A percentile compares a stretch with the other conserved stretches of the same genome.
phyloP scores from a whole-genome alignment of 92 coral and sea anemone genomes.

The Bergia puertoricense region DNA sequence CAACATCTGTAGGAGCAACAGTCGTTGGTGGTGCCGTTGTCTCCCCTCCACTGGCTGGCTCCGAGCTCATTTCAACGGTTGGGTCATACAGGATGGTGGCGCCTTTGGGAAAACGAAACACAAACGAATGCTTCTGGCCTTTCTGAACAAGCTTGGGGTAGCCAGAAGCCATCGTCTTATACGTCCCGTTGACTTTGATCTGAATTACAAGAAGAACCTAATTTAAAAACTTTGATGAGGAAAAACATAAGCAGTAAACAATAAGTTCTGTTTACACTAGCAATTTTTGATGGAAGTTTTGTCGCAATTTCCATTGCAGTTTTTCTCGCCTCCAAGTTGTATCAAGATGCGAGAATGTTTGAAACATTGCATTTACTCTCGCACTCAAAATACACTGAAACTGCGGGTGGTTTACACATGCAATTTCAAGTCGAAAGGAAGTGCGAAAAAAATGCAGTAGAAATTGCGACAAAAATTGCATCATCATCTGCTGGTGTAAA shows the following conservation, averaged over 20 bases:
- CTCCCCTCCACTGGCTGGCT: neutral
- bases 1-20: neutral
- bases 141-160: slow-evolving; percentile 2
- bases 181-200: slow-evolving; percentile 4
- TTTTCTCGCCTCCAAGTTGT: too few species aligned
- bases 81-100: slow-evolving; percentile 6
- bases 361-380: too few species aligned
- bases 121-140: neutral
- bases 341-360: too few species aligned
- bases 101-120: slow-evolving; percentile 18
- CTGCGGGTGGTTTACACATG: too few species aligned
- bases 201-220: neutral
- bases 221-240: neutral
- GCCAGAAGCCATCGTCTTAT: neutral
- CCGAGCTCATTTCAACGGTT: neutral
- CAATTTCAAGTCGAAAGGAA: too few species aligned
- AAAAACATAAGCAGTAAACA: neutral
- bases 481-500: too few species aligned
- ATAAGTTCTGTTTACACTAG: too few species aligned
- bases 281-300: too few species aligned
- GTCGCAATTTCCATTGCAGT: too few species aligned
- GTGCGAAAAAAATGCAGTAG: neutral
- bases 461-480: too few species aligned
- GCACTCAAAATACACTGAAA: too few species aligned
- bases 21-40: neutral